Evolutionary conservation across 2,888 invertebrate species (phyloP).

Genomic region (Lepetodrilus schrolli): DNA sequence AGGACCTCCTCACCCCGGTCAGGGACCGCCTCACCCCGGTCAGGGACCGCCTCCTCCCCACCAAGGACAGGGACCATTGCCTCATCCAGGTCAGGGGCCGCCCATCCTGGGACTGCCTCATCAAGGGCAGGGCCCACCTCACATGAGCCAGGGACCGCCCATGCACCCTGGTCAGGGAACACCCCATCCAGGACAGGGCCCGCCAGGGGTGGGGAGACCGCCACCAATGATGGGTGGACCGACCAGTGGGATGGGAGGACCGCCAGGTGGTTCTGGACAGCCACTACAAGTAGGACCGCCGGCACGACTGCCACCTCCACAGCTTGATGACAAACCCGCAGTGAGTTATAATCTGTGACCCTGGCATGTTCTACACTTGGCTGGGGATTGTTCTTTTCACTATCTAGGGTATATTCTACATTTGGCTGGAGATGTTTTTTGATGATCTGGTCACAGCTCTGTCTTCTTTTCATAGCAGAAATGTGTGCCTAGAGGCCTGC

Average conservation of each 20-base stretch:
- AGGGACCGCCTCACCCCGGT: not conserved
- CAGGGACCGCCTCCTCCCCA: not conserved
- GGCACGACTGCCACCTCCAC: slow-evolving; percentile 22
- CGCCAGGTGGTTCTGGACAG: slow-evolving; percentile 2
- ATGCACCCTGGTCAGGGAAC: slow-evolving; percentile 34
- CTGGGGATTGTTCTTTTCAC: no score
- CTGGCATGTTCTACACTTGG: no score
- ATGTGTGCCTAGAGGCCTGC: no score
- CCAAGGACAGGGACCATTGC: not conserved
- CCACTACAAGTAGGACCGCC: slow-evolving; percentile 32
- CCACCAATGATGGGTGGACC: slow-evolving; percentile 35
- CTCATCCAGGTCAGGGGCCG: not conserved
- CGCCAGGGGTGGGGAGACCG: slow-evolving; percentile 18
- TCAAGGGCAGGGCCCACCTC: not conserved
- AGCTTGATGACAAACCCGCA: not conserved
- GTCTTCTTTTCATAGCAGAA: no score
- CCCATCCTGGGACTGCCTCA: slow-evolving; percentile 22
- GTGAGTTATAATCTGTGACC: no score
- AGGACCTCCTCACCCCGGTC: slow-evolving; percentile 6
- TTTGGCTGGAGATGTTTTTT: no score
- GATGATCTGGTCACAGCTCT: no score
- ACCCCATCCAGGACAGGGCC: not conserved
- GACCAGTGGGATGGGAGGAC: slow-evolving; percentile 30
- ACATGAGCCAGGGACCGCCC: not conserved
- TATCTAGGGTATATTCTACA: no score